Conservation (phyloP, 2,113 vertebrate genomes). For the Paracanthobrama guichenoti region DNA sequence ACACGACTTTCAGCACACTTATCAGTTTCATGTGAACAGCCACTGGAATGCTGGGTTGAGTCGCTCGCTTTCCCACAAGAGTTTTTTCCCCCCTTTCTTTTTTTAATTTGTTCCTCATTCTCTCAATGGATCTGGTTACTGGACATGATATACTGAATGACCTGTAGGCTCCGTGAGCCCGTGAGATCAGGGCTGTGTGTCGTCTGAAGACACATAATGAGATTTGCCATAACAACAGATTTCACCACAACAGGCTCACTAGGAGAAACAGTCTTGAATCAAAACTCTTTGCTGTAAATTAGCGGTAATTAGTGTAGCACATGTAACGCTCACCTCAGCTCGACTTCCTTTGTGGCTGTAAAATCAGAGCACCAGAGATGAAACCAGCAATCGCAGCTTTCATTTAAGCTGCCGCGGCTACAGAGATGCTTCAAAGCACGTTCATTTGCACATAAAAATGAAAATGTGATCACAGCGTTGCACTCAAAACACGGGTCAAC, state of each 20-base stretch:
- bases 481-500: neutral
- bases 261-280: too few species aligned
- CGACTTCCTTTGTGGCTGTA: slow-evolving; percentile 29
- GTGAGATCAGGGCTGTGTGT: slow-evolving; percentile 18
- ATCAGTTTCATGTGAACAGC: slow-evolving; percentile 77
- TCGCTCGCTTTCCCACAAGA: slow-evolving; percentile 82
- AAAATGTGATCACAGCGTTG: neutral
- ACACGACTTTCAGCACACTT: slow-evolving; percentile 70
- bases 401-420: neutral
- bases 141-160: slow-evolving; percentile 79
- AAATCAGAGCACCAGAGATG: neutral
- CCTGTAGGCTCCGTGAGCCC: slow-evolving; percentile 73
- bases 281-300: slow-evolving; percentile 37
- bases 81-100: slow-evolving; percentile 59
- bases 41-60: slow-evolving; percentile 74
- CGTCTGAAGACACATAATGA: slow-evolving; percentile 45
- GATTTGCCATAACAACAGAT: neutral
- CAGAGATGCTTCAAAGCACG: slow-evolving; percentile 5
- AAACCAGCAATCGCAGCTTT: neutral
- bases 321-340: slow-evolving; percentile 56
- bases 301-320: slow-evolving; percentile 58
- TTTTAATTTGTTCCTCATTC: slow-evolving; percentile 77
- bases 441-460: slow-evolving; percentile 26
- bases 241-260: neutral
- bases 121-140: slow-evolving; percentile 78